A percentile compares a stretch with the other conserved stretches of the same genome.
phyloP scores from a whole-genome alignment of 2,888 invertebrate species.

The Pandemis corylana region DNA sequence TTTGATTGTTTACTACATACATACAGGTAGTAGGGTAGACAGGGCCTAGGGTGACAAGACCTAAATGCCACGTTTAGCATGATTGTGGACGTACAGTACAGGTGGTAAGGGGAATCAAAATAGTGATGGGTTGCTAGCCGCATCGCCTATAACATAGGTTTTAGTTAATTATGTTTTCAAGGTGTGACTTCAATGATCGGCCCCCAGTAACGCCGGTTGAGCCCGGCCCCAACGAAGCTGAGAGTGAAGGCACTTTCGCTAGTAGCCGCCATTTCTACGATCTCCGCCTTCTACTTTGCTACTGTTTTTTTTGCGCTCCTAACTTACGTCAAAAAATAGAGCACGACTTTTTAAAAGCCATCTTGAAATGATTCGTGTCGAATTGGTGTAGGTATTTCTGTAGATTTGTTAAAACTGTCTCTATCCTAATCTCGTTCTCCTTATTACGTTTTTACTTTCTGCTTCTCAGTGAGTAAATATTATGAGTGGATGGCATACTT shows the following conservation, averaged over 20 bases:
- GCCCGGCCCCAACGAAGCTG: conserved; percentile 44
- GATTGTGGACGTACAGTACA: too few relatives aligned
- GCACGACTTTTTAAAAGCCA: conserved; percentile 24
- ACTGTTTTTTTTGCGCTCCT: conserved; percentile 14
- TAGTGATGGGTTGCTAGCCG: too few relatives aligned
- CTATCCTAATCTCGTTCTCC: not conserved
- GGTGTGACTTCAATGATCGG: not conserved
- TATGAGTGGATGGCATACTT: too few relatives aligned
- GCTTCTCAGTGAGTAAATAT: not conserved
- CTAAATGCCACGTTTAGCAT: too few relatives aligned
- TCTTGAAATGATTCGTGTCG: not conserved
- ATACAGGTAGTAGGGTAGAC: too few relatives aligned
- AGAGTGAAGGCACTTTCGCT: conserved; percentile 78
- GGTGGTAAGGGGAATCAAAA: too few relatives aligned
- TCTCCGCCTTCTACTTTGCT: conserved; percentile 24
- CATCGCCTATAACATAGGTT: too few relatives aligned
- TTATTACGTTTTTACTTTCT: not conserved
- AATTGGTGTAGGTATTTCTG: not conserved
- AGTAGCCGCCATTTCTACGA: conserved; percentile 49
- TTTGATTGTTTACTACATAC: too few relatives aligned
- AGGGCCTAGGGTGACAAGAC: too few relatives aligned
- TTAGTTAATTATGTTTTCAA: not conserved
- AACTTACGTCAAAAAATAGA: conserved; percentile 3
- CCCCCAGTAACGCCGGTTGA: conserved; percentile 22
- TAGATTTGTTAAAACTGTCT: not conserved